Conservation (phyloP, 2,888 invertebrate species). For the Anthrax anthrax region DNA sequence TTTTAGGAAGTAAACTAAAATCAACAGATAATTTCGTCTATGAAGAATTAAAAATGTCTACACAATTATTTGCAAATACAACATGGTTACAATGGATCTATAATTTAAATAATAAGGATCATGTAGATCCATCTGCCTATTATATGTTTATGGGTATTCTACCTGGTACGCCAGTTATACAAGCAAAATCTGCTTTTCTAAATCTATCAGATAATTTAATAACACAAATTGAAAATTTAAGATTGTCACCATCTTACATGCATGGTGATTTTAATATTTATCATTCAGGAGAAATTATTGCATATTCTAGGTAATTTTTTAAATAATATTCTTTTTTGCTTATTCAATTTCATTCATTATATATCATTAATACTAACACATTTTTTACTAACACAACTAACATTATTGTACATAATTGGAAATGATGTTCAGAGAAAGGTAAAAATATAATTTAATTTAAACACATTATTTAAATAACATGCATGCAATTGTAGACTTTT, state of each 20-base stretch:
- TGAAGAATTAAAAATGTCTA: constrained; percentile 18
- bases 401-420: too few species aligned
- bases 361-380: neutral
- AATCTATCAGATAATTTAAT: constrained; percentile 15
- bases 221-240: constrained; percentile 30
- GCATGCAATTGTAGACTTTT: too few species aligned
- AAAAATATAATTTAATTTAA: neutral
- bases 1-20: constrained; percentile 15
- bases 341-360: neutral
- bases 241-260: constrained; percentile 45
- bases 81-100: constrained; percentile 33
- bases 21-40: constrained; percentile 19
- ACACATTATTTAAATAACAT: neutral
- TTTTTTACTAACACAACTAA: too few species aligned
- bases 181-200: constrained; percentile 23
- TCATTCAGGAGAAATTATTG: constrained; percentile 40
- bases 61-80: constrained; percentile 18
- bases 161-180: constrained; percentile 58
- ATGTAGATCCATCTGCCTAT: constrained; percentile 28
- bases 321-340: neutral
- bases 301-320: constrained; percentile 49
- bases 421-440: neutral
- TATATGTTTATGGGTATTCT: constrained; percentile 60
- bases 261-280: constrained; percentile 41
- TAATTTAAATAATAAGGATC: constrained; percentile 16